Evolutionary conservation across 2,113 vertebrate genomes (phyloP), one percentile per base, ranked within the genome.

Genomic region (Todiramphus chloris): DNA sequence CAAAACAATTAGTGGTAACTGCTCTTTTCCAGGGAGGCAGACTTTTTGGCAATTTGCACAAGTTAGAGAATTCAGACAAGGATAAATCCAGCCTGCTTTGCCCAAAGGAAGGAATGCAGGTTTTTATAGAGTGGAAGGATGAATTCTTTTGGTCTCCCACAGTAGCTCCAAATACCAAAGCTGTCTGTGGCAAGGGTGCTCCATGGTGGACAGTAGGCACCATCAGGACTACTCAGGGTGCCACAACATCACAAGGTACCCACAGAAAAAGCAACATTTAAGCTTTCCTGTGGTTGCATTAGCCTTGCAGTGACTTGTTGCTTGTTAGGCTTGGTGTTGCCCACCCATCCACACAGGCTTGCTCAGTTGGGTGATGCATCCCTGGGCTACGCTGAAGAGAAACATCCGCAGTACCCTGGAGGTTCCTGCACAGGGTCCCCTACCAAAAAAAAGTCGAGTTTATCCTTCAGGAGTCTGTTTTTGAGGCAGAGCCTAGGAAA

Each of bases 1-100:
- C 96, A 94, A 96, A 95, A 96, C 94, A 97, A 91, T 97, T 87
- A 94, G 91, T 63, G 78, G 70, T 62, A 95, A 94, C 81, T 94
- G 83, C 50, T 96, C 91, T 91, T 89, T 96, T 96, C 87, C 89
- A 97, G 87, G 67, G 59, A 96, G 83, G 83, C 92, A 96, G 96
- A 93, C 83, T 82, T 95, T 88, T 73, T 96, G 96, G 96, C 95
- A 94, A 87, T 92, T 70, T 44, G 41, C 62, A 89, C 70, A 59
- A 66, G 86, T 85, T 87, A 93, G 90, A 80, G 81, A 93, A 94
- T 85, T 93, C 95, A 95, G 92, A 94, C 62, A 6, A 91, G 81
- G 59, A 91, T 78, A 81, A 94, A 91, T 85, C 81, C 92, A 94
- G 83, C 46, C 58, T 63, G 77, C 74, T 85, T 63, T 90, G 74